Evolutionary conservation across 2,797 vertebrate species (phyloP).

Genomic region (Poliocrania exsul): DNA sequence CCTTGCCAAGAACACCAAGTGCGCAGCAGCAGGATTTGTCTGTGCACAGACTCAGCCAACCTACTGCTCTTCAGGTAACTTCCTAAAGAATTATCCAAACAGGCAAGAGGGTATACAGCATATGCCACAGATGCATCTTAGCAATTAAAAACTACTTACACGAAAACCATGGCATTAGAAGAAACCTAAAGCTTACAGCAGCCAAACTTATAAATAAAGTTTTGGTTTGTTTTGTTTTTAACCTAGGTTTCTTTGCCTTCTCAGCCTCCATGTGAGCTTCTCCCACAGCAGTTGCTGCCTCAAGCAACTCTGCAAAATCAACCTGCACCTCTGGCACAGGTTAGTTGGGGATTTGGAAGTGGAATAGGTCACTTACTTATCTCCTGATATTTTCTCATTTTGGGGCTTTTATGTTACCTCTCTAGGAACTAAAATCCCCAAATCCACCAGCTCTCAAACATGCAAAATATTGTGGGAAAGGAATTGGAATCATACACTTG

Average conservation of each 20-base stretch:
- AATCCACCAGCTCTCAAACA: neutral
- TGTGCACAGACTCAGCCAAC: constrained; percentile 63
- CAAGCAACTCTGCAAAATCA: constrained; percentile 72
- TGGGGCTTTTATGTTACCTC: neutral
- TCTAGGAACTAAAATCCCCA: neutral
- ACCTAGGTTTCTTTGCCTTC: constrained; percentile 66
- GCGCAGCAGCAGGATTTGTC: constrained; percentile 73
- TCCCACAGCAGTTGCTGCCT: constrained; percentile 74
- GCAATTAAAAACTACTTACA: neutral
- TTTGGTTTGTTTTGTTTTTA: constrained; percentile 30
- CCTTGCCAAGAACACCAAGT: constrained; percentile 65
- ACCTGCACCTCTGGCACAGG: constrained; percentile 75
- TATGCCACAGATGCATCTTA: neutral
- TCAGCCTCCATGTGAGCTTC: constrained; percentile 71
- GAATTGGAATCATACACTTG: neutral
- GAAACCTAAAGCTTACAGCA: neutral
- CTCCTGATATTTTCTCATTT: neutral
- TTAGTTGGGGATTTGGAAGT: constrained; percentile 53
- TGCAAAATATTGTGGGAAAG: neutral
- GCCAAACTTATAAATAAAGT: neutral
- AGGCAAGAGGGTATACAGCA: neutral
- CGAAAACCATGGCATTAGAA: neutral
- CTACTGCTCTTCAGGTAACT: constrained; percentile 71
- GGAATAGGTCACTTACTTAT: constrained; percentile 8
- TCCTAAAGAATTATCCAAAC: neutral